Conservation (phyloP, 2,888 invertebrate genomes). For the Thecocarcelia acutangulata region DNA sequence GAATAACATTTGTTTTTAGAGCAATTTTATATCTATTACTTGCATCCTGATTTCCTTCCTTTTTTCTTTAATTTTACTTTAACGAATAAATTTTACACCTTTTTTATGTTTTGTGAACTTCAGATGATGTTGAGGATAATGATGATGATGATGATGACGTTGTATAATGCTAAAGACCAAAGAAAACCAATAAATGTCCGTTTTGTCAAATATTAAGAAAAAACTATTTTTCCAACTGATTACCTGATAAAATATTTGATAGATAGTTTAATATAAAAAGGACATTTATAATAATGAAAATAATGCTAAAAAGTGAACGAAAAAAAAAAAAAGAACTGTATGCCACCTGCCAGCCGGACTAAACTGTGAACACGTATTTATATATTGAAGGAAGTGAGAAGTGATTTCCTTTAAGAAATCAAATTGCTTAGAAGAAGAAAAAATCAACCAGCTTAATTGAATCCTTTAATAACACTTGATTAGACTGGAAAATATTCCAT, state of each 20-base stretch:
- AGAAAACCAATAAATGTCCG: constrained; percentile 48
- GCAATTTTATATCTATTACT: constrained; percentile 22
- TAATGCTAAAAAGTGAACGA: neutral
- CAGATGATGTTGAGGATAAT: constrained; percentile 11
- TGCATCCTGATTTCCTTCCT: neutral
- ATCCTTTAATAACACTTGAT: constrained; percentile 58
- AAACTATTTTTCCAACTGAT: constrained; percentile 70
- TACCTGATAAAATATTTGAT: constrained; percentile 66
- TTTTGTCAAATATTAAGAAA: constrained; percentile 26
- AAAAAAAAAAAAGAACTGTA: neutral
- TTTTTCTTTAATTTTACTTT: neutral
- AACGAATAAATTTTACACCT: constrained; percentile 22
- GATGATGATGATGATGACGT: constrained; percentile 13
- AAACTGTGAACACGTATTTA: no score
- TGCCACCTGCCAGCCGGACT: neutral
- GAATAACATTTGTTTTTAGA: neutral
- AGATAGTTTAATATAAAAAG: constrained; percentile 49
- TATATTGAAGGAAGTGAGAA: neutral
- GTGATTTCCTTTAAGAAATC: neutral
- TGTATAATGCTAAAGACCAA: constrained; percentile 45
- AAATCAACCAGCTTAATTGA: constrained; percentile 12
- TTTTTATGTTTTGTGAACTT: neutral
- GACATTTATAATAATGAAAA: neutral
- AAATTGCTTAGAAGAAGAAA: constrained; percentile 45
- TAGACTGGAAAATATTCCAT: constrained; percentile 2